phyloP scores from a whole-genome alignment of 1,140 invertebrate species.

The Apis laboriosa region DNA sequence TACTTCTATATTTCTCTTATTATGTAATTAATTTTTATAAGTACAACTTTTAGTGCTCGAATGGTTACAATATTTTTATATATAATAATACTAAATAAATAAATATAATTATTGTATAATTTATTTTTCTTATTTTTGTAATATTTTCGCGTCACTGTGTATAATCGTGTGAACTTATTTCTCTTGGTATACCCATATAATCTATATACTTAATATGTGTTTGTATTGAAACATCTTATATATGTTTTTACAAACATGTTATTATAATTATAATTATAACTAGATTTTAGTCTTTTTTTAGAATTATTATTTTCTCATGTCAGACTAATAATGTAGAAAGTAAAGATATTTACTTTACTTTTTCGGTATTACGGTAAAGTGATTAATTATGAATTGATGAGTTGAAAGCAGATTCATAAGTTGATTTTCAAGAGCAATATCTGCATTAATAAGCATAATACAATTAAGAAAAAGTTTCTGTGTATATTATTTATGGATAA shows the following conservation, averaged over 20 bases:
- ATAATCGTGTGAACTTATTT: conserved; percentile 5
- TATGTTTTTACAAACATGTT: neutral
- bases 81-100: too few relatives aligned
- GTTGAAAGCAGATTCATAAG: neutral
- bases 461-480: neutral
- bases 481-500: neutral
- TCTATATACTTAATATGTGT: neutral
- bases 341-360: neutral
- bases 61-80: too few relatives aligned
- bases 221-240: neutral
- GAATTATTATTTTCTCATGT: neutral
- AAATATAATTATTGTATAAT: too few relatives aligned
- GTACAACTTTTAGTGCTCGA: too few relatives aligned
- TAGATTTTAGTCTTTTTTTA: neutral
- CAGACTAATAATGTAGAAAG: neutral
- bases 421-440: neutral
- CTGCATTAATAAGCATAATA: neutral
- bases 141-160: neutral
- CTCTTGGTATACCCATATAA: neutral
- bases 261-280: neutral
- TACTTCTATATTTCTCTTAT: too few relatives aligned
- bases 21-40: too few relatives aligned
- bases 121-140: neutral
- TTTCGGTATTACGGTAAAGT: too few relatives aligned
- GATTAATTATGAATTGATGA: neutral